Evolutionary conservation across 2,797 vertebrate species (phyloP).

Genomic region (Karalla daura): DNA sequence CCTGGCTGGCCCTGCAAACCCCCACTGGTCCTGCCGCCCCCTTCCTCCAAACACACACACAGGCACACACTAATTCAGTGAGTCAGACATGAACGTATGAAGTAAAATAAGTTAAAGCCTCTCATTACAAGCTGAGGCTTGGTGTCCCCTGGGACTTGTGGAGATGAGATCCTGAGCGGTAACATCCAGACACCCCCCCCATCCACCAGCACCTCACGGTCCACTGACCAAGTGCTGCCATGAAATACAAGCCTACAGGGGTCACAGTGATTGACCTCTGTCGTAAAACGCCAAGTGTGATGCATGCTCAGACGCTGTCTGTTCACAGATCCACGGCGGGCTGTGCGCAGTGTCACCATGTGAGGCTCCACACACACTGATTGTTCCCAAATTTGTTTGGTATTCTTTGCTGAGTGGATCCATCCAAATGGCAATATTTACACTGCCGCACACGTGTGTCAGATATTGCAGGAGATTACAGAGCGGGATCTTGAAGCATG

Average conservation of each 20-base stretch:
- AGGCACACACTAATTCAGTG: not conserved
- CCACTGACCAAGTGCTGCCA: constrained; percentile 52
- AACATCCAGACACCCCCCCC: constrained; percentile 47
- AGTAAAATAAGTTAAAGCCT: constrained; percentile 66
- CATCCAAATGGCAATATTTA: constrained; percentile 63
- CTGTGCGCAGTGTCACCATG: constrained; percentile 26
- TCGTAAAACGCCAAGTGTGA: constrained; percentile 69
- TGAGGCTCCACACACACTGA: constrained; percentile 38
- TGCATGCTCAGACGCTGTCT: constrained; percentile 59
- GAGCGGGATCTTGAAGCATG: constrained; percentile 1
- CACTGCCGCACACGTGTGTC: constrained; percentile 42
- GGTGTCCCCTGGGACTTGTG: constrained; percentile 55
- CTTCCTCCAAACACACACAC: not conserved
- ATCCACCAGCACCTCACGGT: constrained; percentile 39
- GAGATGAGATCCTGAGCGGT: constrained; percentile 66
- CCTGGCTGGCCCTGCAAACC: not conserved
- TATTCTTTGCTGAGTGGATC: constrained; percentile 54
- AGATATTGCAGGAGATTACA: constrained; percentile 46
- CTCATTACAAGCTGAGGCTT: constrained; percentile 60
- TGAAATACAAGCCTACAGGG: constrained; percentile 69
- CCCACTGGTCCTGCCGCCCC: not conserved
- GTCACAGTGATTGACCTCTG: constrained; percentile 75
- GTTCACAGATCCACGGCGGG: constrained; percentile 44
- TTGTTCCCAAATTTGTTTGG: constrained; percentile 58
- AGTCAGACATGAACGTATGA: not conserved